Conservation (phyloP, 2,888 invertebrate species). For the Ormyrus nitidulus region DNA sequence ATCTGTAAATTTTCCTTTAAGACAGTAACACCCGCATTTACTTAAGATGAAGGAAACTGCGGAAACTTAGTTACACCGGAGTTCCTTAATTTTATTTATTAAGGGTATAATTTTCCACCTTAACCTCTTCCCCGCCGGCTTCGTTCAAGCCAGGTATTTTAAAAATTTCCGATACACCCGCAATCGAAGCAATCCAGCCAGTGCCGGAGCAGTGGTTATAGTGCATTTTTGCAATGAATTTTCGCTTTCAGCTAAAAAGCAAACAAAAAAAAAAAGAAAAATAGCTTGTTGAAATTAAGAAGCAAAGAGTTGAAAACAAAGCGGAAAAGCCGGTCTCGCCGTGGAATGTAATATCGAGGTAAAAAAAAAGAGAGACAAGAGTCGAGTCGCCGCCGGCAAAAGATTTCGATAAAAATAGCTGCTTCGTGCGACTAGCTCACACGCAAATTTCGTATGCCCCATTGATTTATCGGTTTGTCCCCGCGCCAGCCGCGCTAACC, state of each 20-base stretch:
- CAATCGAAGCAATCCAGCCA: no score
- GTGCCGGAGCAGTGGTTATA: no score
- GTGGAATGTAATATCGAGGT: no score
- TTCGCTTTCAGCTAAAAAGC: no score
- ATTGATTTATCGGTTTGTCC: conserved; percentile 43
- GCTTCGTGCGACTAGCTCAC: conserved; percentile 35
- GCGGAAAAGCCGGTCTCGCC: no score
- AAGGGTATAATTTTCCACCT: conserved; percentile 32
- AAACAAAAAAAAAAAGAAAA: no score
- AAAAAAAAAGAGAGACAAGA: conserved; percentile 4
- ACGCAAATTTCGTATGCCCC: not conserved
- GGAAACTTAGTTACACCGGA: conserved; percentile 33
- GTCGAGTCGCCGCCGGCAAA: not conserved
- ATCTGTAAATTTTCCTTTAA: conserved; percentile 53
- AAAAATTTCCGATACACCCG: conserved; percentile 1
- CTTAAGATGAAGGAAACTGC: conserved; percentile 46
- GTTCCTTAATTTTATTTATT: conserved; percentile 53
- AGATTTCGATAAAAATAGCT: conserved; percentile 37
- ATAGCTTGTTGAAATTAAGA: no score
- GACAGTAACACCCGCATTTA: conserved; percentile 48
- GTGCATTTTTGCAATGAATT: no score
- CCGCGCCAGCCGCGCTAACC: not conserved
- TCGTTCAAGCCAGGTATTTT: conserved; percentile 7
- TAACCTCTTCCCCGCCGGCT: conserved; percentile 1
- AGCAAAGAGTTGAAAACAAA: no score